phyloP scores from a whole-genome alignment of 2,113 vertebrate species.

The Spheniscus mendiculus region DNA sequence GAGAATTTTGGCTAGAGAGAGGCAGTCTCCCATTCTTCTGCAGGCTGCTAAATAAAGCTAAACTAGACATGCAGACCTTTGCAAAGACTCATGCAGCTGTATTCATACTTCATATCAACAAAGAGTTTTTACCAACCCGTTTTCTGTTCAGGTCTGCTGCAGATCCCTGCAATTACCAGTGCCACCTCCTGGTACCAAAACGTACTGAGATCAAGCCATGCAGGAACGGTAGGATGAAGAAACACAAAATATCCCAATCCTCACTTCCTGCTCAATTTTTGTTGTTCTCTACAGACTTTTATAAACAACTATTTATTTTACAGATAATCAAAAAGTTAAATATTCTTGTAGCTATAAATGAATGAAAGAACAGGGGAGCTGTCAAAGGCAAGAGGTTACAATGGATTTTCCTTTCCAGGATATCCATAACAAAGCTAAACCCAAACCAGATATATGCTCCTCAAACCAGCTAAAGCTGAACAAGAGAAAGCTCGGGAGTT shows the following conservation, averaged over 20 bases:
- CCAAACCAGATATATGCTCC: background rate
- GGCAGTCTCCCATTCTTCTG: background rate
- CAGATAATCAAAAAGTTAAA: background rate
- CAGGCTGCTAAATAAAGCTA: background rate
- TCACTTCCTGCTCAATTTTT: background rate
- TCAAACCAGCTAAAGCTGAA: background rate
- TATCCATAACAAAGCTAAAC: background rate
- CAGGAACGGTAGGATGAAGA: background rate
- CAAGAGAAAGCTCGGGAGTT: background rate
- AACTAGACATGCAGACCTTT: background rate
- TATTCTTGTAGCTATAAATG: background rate
- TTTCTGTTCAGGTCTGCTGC: background rate
- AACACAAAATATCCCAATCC: background rate
- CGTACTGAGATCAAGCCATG: background rate
- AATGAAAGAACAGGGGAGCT: background rate
- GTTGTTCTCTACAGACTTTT: background rate
- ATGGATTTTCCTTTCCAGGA: background rate
- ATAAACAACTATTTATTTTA: background rate
- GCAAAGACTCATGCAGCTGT: background rate
- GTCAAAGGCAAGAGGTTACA: background rate
- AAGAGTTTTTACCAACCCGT: background rate
- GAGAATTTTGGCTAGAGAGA: background rate
- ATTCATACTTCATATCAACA: background rate
- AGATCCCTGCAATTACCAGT: background rate
- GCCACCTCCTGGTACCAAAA: constrained; percentile 22